These are phyloP conservation scores for Chascanopsetta lugubris DNA, from an alignment of 2,113 vertebrate species.

Conservation along the genomic window DNA sequence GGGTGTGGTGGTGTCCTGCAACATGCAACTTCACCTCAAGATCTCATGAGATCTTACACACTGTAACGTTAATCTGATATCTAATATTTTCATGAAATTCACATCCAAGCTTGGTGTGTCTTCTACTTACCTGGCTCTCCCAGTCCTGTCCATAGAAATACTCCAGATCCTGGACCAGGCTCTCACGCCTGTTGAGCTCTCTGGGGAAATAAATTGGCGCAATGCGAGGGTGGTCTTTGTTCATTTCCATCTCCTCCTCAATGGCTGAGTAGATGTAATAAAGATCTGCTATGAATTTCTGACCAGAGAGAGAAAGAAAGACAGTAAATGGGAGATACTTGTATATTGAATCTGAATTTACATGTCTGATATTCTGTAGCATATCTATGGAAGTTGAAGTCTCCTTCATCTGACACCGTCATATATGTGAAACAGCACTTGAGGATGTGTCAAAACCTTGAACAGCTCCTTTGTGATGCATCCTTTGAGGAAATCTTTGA, in stretches of 20 bases:
- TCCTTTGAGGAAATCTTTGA: constrained; percentile 90
- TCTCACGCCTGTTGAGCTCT: constrained; percentile 87
- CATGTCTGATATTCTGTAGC: no score
- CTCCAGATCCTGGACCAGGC: constrained; percentile 83
- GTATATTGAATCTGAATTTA: no score
- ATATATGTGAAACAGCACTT: no score
- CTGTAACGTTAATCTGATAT: no score
- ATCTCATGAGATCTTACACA: no score
- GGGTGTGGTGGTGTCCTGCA: no score
- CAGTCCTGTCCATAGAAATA: constrained; percentile 90
- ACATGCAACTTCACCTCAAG: no score
- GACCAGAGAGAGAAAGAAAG: neutral
- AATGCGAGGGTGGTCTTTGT: constrained; percentile 85
- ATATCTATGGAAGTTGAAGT: no score
- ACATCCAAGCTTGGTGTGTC: no score
- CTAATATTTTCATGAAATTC: no score
- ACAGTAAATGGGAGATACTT: no score
- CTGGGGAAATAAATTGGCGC: constrained; percentile 89
- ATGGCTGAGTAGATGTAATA: constrained; percentile 90
- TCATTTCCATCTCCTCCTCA: constrained; percentile 90
- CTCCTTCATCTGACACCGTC: neutral
- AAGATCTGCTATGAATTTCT: constrained; percentile 88
- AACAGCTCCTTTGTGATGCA: constrained; percentile 87
- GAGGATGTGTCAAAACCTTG: constrained; percentile 76
- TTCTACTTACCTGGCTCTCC: constrained; percentile 80